Conservation (phyloP, 2,797 vertebrate species). For the Acrocephalus scirpaceus region DNA sequence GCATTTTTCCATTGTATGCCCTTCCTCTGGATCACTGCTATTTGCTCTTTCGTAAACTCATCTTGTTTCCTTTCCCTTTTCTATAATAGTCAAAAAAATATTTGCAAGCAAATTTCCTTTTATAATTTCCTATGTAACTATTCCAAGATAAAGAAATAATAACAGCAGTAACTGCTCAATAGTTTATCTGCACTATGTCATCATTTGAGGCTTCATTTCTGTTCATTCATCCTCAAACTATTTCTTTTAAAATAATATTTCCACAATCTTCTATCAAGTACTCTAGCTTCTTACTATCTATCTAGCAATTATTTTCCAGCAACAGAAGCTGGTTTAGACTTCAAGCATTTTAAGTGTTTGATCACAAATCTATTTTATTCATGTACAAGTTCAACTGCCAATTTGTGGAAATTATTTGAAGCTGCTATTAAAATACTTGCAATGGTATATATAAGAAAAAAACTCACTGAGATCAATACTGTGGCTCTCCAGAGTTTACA, state of each 20-base stretch:
- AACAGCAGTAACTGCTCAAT: background rate
- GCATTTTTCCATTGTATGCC: background rate
- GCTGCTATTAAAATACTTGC: background rate
- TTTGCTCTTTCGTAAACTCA: background rate
- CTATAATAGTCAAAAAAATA: background rate
- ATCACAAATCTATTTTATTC: background rate
- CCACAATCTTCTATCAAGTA: background rate
- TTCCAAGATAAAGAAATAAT: background rate
- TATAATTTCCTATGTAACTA: background rate
- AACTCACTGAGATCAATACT: background rate
- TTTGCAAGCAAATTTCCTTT: background rate
- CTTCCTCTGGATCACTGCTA: background rate
- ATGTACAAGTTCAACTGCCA: background rate
- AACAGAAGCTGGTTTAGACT: background rate
- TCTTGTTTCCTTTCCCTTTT: background rate
- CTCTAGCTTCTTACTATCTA: background rate
- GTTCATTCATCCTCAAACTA: background rate
- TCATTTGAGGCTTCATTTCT: background rate
- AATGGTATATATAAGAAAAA: background rate
- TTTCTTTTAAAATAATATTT: background rate
- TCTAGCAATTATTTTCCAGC: background rate
- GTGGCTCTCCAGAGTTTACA: background rate
- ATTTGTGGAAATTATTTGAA: background rate
- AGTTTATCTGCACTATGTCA: background rate
- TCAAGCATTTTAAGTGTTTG: background rate